Base-by-base conservation (phyloP, 30 jellyfish, hydroid and myxozoan genomes). In the Catostylus mosaicus region DNA sequence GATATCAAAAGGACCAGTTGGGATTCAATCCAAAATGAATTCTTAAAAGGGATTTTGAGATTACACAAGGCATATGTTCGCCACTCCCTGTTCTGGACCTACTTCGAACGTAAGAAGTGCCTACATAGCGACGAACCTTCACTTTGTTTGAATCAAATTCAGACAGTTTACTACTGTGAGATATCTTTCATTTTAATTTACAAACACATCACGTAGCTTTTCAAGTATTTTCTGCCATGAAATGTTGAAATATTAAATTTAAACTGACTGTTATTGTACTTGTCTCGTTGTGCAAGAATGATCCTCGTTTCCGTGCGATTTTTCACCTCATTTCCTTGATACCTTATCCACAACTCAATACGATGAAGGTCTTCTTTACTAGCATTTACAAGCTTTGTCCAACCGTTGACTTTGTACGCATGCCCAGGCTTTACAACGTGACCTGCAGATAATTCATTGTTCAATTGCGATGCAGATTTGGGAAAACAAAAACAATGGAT, bases 271-370 rank as follows among this genome's bases (percentile, higher is more conserved):
- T 71, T 60, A 30, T 85, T 78, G 62, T 31, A 85, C 35, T 74
- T 73, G 66, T 84, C 95, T 65, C 98, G 56, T 57, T 73, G 84
- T 38, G 96, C 98, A 67, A 91, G 85, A 1, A 91, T 57, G 24
- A 74, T 68, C 69, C 88, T 91, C 67, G 89, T 79, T 57, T 77
- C 96, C 16, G 84, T 78, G 34, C 48, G 22, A 31, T 79, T 79
- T 33, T 67, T 56, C 9, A 60, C 88, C 23, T 75, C 94, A 10
- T 77, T 77, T 22, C 82, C 90, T 63, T 73, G 85, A 50, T 80
- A 92, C 38, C 95, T 71, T 23, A 92, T 24, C 98, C 98, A 92
- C 45, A 92, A 38, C 61, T 92, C 98, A 70, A 81, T 92, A 18
- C 61, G 56, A 68, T 78, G 70, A 1, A 57, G n/a, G 26, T 92